These are phyloP conservation scores for Gallinago jamesoni DNA, from an alignment of 2,113 vertebrate species.

Conservation along the genomic window DNA sequence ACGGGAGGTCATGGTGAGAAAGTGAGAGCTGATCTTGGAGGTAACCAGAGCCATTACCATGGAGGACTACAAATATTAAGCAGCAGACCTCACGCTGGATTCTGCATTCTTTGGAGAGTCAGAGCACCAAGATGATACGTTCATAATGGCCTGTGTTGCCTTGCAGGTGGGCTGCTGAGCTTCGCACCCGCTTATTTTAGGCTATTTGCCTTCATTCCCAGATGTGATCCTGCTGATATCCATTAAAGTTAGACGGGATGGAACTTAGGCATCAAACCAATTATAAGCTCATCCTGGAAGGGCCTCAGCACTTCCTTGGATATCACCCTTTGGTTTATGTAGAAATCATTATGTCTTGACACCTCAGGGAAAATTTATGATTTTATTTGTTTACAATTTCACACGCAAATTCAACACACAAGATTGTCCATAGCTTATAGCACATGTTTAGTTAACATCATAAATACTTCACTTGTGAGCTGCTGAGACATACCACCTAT, in stretches of 20 bases:
- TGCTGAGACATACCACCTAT: neutral
- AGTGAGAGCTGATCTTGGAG: neutral
- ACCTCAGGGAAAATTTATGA: neutral
- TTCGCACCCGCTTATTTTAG: neutral
- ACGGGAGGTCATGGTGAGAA: neutral
- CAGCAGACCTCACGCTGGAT: neutral
- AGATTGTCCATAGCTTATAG: neutral
- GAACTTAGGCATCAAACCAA: neutral
- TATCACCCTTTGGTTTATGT: neutral
- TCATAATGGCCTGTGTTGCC: neutral
- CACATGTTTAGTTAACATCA: neutral
- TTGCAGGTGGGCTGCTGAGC: neutral
- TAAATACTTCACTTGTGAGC: neutral
- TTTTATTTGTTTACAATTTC: neutral
- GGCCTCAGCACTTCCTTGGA: neutral
- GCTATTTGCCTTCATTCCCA: neutral
- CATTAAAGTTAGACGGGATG: neutral
- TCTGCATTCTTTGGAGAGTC: neutral
- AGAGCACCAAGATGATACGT: neutral
- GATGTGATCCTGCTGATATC: neutral
- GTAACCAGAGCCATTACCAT: neutral
- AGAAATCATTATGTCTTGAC: neutral
- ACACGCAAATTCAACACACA: neutral
- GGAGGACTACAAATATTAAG: neutral
- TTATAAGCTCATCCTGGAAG: neutral